Percentiles rank a stretch among this genome's conserved stretches.
phyloP scores from a whole-genome alignment of 2,888 invertebrate genomes.

The Polylopha cassiicola region DNA sequence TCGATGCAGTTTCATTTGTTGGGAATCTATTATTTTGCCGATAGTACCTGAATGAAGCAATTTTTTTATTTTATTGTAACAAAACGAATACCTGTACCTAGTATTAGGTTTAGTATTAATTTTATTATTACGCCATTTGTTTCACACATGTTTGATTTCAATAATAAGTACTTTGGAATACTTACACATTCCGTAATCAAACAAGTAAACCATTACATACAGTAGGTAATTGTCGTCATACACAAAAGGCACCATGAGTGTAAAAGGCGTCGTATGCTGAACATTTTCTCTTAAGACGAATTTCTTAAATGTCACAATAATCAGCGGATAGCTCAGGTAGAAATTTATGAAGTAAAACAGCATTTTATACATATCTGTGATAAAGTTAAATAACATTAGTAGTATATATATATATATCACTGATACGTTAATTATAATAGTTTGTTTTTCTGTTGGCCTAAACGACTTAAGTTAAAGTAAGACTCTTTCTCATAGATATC shows the following conservation, averaged over 20 bases:
- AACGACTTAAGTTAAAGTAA: conserved; percentile 9
- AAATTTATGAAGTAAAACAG: not conserved
- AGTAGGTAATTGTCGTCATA: conserved; percentile 23
- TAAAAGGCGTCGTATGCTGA: conserved; percentile 7
- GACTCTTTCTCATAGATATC: too few species aligned
- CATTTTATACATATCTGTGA: conserved; percentile 10
- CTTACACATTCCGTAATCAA: conserved; percentile 18
- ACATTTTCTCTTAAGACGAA: conserved; percentile 1
- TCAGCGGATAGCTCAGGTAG: not conserved
- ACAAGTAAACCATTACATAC: conserved; percentile 20
- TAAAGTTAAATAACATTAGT: not conserved
- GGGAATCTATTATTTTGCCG: too few species aligned
- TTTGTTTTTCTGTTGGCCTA: not conserved
- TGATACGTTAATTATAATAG: not conserved
- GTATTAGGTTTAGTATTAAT: too few species aligned
- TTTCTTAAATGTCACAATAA: not conserved
- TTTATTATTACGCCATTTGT: not conserved
- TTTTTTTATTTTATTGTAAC: too few species aligned
- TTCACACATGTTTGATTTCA: not conserved
- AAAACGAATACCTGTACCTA: too few species aligned
- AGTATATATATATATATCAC: not conserved
- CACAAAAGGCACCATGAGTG: conserved; percentile 23
- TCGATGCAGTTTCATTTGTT: too few species aligned
- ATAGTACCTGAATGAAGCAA: too few species aligned
- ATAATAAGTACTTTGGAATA: not conserved